Conservation (phyloP, 2,797 vertebrate species). For the Miichthys miiuy region DNA sequence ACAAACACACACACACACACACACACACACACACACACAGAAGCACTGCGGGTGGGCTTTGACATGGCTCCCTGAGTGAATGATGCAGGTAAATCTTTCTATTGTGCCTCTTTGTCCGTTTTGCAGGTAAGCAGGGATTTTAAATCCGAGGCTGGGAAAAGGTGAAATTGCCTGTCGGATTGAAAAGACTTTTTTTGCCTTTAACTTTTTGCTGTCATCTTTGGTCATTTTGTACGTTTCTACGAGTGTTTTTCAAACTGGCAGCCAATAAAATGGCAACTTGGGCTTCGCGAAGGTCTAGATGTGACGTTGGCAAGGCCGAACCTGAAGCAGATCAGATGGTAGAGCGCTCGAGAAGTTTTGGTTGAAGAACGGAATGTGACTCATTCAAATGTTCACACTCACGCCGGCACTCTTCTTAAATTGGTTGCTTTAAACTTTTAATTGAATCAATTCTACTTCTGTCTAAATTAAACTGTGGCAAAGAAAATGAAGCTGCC, state of each 20-base stretch:
- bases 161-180: neutral
- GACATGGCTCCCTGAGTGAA: neutral
- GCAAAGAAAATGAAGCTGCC: neutral
- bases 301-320: neutral
- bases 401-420: neutral
- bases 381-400: neutral
- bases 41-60: constrained; percentile 1
- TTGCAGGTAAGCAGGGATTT: constrained; percentile 4
- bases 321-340: neutral
- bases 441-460: constrained; percentile 2
- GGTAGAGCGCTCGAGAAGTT: neutral
- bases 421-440: constrained; percentile 8
- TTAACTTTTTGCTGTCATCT: neutral
- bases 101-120: constrained; percentile 4
- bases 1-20: constrained; percentile 18
- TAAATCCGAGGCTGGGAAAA: neutral
- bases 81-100: neutral
- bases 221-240: constrained; percentile 4
- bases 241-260: constrained; percentile 3
- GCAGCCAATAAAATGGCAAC: neutral
- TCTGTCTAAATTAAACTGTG: neutral
- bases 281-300: neutral
- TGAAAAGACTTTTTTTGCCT: constrained; percentile 1
- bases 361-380: neutral
- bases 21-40: constrained; percentile 4